phyloP scores from a whole-genome alignment of 2,113 vertebrate species.

The Mus pahari region DNA sequence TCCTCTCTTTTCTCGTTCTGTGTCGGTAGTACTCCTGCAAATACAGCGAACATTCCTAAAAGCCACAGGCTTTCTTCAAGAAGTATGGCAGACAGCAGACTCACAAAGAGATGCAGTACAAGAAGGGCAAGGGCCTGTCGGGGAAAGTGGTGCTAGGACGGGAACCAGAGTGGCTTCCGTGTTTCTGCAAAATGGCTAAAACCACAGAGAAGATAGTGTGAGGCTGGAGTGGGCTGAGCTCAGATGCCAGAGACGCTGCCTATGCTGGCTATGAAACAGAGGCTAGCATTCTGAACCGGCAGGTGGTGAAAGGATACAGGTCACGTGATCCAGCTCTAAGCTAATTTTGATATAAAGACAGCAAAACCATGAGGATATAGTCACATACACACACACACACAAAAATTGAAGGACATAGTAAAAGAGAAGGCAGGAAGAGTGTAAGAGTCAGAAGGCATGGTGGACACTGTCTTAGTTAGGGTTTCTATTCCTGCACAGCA shows the following conservation, averaged over 20 bases:
- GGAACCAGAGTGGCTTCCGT: not conserved
- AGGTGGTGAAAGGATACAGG: too few species aligned
- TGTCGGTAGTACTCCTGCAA: not conserved
- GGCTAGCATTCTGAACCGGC: not conserved
- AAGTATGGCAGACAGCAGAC: not conserved
- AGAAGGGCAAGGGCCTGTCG: not conserved
- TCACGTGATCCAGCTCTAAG: not conserved
- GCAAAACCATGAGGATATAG: not conserved
- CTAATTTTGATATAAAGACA: not conserved
- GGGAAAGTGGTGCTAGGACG: not conserved
- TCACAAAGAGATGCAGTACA: not conserved
- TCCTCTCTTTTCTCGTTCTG: not conserved
- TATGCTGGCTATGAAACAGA: not conserved
- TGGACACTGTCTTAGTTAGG: too few species aligned
- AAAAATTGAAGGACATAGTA: not conserved
- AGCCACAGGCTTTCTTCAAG: not conserved
- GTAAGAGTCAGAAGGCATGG: not conserved
- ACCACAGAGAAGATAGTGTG: not conserved
- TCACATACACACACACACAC: not conserved
- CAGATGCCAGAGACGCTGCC: not conserved
- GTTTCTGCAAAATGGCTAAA: not conserved
- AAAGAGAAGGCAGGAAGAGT: not conserved
- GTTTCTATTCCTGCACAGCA: too few species aligned
- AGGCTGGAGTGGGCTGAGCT: not conserved
- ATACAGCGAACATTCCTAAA: not conserved